Evolutionary conservation across 2,113 vertebrate genomes (phyloP).

Genomic region (Hylia prasina): DNA sequence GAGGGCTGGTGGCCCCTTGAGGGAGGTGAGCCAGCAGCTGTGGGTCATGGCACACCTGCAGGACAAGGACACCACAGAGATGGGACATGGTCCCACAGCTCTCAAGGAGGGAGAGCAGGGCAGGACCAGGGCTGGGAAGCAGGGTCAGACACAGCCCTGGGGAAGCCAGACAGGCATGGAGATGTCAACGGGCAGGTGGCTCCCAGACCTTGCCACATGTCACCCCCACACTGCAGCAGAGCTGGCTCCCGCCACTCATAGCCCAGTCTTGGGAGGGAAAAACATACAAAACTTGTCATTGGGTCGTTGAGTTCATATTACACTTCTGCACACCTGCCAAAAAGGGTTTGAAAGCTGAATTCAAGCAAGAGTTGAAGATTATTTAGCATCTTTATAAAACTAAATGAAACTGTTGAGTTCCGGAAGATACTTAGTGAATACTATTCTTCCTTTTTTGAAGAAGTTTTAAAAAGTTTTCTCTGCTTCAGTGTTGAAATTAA

Average conservation of each 20-base stretch:
- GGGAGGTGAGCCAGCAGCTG: neutral
- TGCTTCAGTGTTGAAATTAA: neutral
- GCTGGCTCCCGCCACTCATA: rapidly evolving
- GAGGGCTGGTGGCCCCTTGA: neutral
- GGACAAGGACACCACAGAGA: too few species aligned
- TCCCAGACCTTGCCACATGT: neutral
- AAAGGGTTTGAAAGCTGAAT: neutral
- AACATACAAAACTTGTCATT: neutral
- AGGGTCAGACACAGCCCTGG: neutral
- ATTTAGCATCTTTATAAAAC: neutral
- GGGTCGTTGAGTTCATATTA: neutral
- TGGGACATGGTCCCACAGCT: rapidly evolving
- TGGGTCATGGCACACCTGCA: rapidly evolving
- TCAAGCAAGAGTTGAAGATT: neutral
- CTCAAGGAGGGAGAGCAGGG: rapidly evolving
- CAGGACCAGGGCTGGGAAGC: rapidly evolving
- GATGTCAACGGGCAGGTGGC: rapidly evolving
- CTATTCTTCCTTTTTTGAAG: neutral
- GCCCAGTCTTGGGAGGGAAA: rapidly evolving
- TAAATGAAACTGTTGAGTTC: neutral
- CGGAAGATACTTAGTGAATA: neutral
- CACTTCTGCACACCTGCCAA: neutral
- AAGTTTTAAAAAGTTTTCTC: neutral
- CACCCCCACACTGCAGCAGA: rapidly evolving
- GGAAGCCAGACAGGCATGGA: rapidly evolving